Base-by-base conservation (phyloP, 1,140 invertebrate species). In the Dreissena rostriformis region DNA sequence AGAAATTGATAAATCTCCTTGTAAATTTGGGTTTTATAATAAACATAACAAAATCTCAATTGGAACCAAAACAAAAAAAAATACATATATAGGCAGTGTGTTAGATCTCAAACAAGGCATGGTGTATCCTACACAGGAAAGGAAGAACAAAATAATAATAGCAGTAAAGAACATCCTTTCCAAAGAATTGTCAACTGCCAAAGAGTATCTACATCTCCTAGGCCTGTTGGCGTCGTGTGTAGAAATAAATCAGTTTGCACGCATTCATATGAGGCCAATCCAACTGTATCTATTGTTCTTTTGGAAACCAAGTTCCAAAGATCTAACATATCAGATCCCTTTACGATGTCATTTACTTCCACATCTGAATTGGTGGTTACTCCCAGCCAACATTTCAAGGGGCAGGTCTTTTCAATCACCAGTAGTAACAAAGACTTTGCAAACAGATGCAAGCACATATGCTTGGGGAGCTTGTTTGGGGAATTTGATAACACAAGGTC, bases 351-450 rank as follows among this genome's bases (percentile, higher is more conserved):
- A 79, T 55, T 66, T 74, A n/a, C 4, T 53, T 53, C 7, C 6
- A 70, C 76, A 79, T 68, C 65, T 79, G 12, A 52, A 24, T 22
- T 79, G 63, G 76, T 79, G 76, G 75, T 70, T 79, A 68, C 19
- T 53, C 19, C 6, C 63, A 22, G 4, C 49, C 52, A 79, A 79
- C 29, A 53, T 79, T 79, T 53, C 39, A 24, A 6, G 70, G 63
- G 76, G 65, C n/a, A 67, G n/a, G 24, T 57, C 22, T 68, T 79
- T 52, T 52, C n/a, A n/a, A n/a, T n/a, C n/a, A n/a, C n/a, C n/a
- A n/a, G n/a, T 26, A 66, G 39, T 57, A 63, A 82, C 19, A 5
- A 26, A 22, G 14, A 66, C 61, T 11, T 17, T 82, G 2, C 68
- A 72, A 29, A 82, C 70, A 52, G 80, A 82, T 74, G 55, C 71